phyloP scores from a whole-genome alignment of 2,888 invertebrate genomes.

The Callinectes sapidus region DNA sequence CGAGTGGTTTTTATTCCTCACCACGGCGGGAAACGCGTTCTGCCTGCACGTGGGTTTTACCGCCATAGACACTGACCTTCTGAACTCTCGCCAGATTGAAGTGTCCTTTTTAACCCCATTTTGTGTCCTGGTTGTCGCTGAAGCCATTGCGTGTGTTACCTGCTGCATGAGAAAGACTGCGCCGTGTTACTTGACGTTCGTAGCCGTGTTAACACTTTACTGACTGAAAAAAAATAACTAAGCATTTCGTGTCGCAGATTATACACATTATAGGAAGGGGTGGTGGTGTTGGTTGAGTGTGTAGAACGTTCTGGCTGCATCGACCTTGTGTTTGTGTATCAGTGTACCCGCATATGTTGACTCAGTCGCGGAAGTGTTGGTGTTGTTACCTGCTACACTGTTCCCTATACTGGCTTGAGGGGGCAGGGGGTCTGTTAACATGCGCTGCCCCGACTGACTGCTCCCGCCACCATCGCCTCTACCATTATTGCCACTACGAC shows the following conservation, averaged over 20 bases:
- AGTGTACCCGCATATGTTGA: background rate
- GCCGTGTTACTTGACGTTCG: background rate
- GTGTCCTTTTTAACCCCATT: background rate
- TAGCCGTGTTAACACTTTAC: background rate
- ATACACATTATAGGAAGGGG: background rate
- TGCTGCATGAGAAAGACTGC: background rate
- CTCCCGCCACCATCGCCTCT: background rate
- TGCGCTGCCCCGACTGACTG: background rate
- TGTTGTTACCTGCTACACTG: background rate
- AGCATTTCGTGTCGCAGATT: background rate
- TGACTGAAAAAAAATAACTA: background rate
- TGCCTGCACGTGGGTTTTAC: background rate
- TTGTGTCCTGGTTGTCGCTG: background rate
- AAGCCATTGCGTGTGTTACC: background rate
- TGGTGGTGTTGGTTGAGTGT: background rate
- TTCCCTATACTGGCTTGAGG: background rate
- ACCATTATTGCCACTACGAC: background rate
- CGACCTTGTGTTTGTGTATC: background rate
- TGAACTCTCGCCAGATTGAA: background rate
- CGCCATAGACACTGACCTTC: background rate
- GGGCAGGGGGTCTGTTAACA: background rate
- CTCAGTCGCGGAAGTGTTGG: background rate
- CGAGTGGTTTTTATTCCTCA: slow-evolving; percentile 8
- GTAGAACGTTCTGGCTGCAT: background rate
- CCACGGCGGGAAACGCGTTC: slow-evolving; percentile 10